Evolutionary conservation across 1,140 invertebrate species (phyloP).

Genomic region (Aplysia californica): DNA sequence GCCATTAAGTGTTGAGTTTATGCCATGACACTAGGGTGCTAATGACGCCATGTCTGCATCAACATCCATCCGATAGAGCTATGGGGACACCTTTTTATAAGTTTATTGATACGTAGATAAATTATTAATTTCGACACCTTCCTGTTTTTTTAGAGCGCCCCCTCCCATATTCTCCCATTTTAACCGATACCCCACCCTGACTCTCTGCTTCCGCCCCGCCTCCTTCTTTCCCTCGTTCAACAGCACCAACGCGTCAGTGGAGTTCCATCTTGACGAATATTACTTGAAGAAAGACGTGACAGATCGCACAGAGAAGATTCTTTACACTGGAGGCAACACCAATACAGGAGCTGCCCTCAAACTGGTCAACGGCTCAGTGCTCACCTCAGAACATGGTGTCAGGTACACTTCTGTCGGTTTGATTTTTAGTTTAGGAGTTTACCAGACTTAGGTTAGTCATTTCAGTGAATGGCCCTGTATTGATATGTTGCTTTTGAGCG

Average conservation of each 20-base stretch:
- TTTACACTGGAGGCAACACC: neutral
- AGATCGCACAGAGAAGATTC: neutral
- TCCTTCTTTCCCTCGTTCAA: too few relatives aligned
- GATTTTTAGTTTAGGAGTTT: too few relatives aligned
- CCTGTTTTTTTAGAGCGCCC: neutral
- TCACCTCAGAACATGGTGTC: too few relatives aligned
- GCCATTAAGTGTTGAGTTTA: too few relatives aligned
- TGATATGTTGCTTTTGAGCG: too few relatives aligned
- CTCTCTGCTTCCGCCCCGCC: too few relatives aligned
- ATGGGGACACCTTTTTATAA: neutral
- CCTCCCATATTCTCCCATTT: neutral
- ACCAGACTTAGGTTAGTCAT: too few relatives aligned
- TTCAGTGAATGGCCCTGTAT: too few relatives aligned
- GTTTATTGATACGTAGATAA: neutral
- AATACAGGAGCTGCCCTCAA: too few relatives aligned
- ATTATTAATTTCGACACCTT: neutral
- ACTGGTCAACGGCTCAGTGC: too few relatives aligned
- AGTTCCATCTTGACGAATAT: neutral
- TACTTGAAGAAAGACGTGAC: neutral
- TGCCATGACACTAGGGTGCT: too few relatives aligned
- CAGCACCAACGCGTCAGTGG: neutral
- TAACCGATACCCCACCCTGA: neutral
- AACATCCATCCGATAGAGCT: neutral
- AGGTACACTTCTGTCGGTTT: too few relatives aligned
- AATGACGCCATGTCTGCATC: neutral